phyloP scores from a whole-genome alignment of 1,140 invertebrate species.

The Eupristina koningsbergeri region DNA sequence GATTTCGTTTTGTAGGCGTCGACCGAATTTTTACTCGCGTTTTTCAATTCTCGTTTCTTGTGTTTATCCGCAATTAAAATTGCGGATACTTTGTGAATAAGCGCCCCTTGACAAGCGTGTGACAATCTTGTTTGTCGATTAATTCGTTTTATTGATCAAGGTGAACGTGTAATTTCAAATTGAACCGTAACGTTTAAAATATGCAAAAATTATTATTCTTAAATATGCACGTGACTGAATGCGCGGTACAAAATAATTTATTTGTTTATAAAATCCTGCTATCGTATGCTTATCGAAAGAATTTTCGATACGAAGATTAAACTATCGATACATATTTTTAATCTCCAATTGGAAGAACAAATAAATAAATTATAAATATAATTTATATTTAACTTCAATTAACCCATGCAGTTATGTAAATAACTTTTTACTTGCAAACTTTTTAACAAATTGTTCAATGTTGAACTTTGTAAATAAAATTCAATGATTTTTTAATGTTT shows the following conservation, averaged over 20 bases:
- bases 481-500: conserved; percentile 46
- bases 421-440: too few species aligned
- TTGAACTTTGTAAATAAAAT: conserved; percentile 31
- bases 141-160: not conserved
- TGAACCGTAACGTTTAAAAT: not conserved
- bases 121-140: not conserved
- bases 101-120: not conserved
- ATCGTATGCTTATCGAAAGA: too few species aligned
- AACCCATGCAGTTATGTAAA: too few species aligned
- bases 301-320: too few species aligned
- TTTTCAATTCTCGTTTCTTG: not conserved
- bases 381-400: too few species aligned
- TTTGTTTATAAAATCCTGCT: too few species aligned
- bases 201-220: too few species aligned
- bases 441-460: not conserved
- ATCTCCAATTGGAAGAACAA: too few species aligned
- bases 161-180: not conserved
- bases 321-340: too few species aligned
- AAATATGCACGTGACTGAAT: too few species aligned
- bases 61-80: not conserved
- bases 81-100: not conserved
- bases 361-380: too few species aligned
- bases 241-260: too few species aligned
- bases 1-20: not conserved
- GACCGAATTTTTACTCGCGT: not conserved